Conservation (phyloP, 2,113 vertebrate genomes). For the Sterna hirundo region DNA sequence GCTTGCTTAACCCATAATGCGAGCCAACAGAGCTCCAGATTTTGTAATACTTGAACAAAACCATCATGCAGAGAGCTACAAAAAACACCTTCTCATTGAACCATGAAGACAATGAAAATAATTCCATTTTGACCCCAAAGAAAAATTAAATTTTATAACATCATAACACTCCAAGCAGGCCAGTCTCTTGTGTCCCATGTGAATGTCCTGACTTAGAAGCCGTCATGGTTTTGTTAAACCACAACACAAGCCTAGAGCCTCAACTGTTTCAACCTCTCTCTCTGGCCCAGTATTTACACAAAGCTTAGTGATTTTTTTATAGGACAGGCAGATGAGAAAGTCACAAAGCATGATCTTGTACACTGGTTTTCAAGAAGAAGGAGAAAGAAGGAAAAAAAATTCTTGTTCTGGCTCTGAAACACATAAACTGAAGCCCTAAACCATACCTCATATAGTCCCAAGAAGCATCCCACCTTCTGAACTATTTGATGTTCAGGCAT, state of each 20-base stretch:
- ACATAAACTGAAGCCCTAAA: neutral
- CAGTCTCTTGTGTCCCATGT: neutral
- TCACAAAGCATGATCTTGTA: neutral
- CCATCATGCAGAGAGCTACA: neutral
- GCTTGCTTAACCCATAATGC: neutral
- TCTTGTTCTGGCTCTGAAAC: neutral
- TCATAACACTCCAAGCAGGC: neutral
- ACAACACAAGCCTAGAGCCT: neutral
- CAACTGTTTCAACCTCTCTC: neutral
- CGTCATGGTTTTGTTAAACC: neutral
- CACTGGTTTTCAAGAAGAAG: neutral
- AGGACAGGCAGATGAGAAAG: neutral
- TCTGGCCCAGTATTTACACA: neutral
- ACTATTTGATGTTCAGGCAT: neutral
- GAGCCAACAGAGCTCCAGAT: neutral
- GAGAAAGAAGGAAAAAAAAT: neutral
- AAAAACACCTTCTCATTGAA: neutral
- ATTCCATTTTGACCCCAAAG: neutral
- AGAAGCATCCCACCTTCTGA: neutral
- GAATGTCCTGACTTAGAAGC: neutral
- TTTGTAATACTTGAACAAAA: neutral
- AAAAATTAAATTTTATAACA: neutral
- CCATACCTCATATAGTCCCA: rapidly evolving
- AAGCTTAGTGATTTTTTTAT: neutral
- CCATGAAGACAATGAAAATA: neutral